phyloP scores from a whole-genome alignment of 2,888 invertebrate genomes.

The Synergus itoensis region DNA sequence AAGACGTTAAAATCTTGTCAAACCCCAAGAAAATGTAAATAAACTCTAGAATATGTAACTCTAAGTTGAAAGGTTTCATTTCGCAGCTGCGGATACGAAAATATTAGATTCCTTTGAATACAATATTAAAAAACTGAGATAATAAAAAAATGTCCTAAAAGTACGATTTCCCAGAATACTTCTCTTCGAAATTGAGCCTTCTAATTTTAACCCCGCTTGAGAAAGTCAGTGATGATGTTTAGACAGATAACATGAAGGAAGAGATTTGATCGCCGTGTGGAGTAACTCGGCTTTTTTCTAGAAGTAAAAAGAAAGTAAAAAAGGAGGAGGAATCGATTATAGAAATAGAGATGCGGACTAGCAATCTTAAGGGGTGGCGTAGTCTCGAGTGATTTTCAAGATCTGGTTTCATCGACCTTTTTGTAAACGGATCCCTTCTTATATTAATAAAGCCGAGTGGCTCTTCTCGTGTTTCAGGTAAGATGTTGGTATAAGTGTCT shows the following conservation, averaged over 20 bases:
- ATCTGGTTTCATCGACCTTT: conserved; percentile 64
- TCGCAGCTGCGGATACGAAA: too few species aligned
- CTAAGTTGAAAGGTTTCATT: too few species aligned
- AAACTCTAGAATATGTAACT: too few species aligned
- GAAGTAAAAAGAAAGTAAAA: neutral
- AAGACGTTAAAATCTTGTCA: neutral
- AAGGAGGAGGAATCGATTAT: conserved; percentile 6
- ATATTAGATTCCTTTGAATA: too few species aligned
- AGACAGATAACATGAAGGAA: conserved; percentile 1
- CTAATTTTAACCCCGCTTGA: neutral
- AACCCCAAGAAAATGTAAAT: too few species aligned
- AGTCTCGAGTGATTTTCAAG: conserved; percentile 62
- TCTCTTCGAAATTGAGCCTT: neutral
- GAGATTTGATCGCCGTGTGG: conserved; percentile 16
- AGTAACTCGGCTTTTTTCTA: neutral
- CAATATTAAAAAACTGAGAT: too few species aligned
- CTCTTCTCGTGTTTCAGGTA: conserved; percentile 56
- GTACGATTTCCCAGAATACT: neutral
- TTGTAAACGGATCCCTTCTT: conserved; percentile 56
- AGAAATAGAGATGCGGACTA: conserved; percentile 20
- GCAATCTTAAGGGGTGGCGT: conserved; percentile 49
- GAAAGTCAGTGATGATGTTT: neutral
- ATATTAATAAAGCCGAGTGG: conserved; percentile 63
- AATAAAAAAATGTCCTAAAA: neutral
- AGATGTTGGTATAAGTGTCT: conserved; percentile 33